phyloP scores from a whole-genome alignment of 2,113 vertebrate species.

The Pseudonaja textilis region DNA sequence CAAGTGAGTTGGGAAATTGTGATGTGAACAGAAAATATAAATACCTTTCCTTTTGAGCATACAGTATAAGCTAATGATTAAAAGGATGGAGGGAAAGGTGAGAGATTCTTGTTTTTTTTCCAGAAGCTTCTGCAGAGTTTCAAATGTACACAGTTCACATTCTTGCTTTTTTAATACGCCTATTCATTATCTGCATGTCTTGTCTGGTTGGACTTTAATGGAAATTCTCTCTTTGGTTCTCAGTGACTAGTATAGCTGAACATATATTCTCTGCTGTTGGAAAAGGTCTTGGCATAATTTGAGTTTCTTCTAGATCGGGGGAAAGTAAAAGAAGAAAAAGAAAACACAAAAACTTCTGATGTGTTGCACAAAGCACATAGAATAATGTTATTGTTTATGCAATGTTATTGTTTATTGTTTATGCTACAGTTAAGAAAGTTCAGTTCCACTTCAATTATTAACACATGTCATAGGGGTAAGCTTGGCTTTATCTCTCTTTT shows the following conservation, averaged over 20 bases:
- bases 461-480: neutral
- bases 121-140: neutral
- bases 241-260: neutral
- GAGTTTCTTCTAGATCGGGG: neutral
- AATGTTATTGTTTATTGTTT: neutral
- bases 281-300: neutral
- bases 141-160: neutral
- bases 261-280: neutral
- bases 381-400: neutral
- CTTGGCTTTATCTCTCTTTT: neutral
- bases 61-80: neutral
- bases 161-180: neutral
- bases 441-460: neutral
- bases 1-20: neutral
- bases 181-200: neutral
- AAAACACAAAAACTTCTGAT: neutral
- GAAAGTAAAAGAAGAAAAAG: neutral
- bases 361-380: neutral
- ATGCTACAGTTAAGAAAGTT: neutral
- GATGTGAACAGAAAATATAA: neutral
- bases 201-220: neutral
- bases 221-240: neutral
- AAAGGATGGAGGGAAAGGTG: neutral
- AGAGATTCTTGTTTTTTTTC: neutral
- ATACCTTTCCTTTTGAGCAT: neutral